phyloP scores from a whole-genome alignment of 2,888 invertebrate species.

The Agrochola litura region DNA sequence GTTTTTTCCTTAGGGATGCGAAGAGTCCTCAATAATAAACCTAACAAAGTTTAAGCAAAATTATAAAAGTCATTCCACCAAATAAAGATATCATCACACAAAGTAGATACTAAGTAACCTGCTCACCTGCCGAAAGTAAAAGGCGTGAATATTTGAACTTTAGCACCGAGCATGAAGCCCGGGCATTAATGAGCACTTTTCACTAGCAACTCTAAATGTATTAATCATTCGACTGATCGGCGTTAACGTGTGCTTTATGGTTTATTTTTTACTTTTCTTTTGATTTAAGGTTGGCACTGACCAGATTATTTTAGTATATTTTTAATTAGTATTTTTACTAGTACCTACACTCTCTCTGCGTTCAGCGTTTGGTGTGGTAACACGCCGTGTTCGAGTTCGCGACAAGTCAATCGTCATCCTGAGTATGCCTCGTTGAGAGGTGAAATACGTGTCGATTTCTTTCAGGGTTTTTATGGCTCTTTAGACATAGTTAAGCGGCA shows the following conservation, averaged over 20 bases:
- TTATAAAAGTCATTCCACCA: conserved; percentile 17
- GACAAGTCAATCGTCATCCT: too few species aligned
- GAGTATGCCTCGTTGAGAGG: too few species aligned
- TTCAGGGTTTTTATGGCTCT: too few species aligned
- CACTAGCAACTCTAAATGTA: conserved; percentile 69
- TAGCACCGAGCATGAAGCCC: conserved; percentile 53
- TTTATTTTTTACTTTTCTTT: conserved; percentile 64
- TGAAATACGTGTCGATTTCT: too few species aligned
- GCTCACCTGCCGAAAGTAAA: conserved; percentile 55
- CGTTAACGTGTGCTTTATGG: conserved; percentile 77
- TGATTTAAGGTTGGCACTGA: conserved; percentile 57
- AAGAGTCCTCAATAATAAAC: background rate
- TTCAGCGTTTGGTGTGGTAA: too few species aligned
- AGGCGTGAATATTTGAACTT: conserved; percentile 58
- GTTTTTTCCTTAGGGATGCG: too few species aligned
- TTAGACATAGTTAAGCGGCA: too few species aligned
- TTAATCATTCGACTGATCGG: conserved; percentile 82
- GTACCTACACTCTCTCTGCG: too few species aligned
- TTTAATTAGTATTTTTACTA: background rate
- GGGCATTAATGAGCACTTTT: conserved; percentile 71
- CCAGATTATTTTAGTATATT: background rate
- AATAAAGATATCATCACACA: conserved; percentile 48
- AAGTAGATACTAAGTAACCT: conserved; percentile 39
- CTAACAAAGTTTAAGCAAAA: background rate
- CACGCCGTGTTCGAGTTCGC: too few species aligned